Conservation (phyloP, 2,113 vertebrate species). For the Enhydra lutris region DNA sequence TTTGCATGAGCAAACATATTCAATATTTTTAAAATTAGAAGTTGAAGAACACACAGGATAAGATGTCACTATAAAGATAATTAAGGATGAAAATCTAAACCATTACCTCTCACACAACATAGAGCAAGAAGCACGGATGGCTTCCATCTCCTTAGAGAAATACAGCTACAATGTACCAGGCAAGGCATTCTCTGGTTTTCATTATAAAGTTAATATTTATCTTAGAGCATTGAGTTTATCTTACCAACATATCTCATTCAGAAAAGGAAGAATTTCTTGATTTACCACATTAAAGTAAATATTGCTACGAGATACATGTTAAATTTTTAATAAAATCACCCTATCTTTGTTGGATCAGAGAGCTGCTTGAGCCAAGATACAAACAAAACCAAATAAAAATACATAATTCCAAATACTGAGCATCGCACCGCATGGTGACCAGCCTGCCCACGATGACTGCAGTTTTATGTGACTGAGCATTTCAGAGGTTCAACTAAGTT, state of each 20-base stretch:
- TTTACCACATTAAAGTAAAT: slow-evolving; percentile 77
- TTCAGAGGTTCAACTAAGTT: slow-evolving; percentile 20
- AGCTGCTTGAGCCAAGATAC: slow-evolving; percentile 53
- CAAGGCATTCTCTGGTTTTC: slow-evolving; percentile 57
- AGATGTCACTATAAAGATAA: slow-evolving; percentile 56
- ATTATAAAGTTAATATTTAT: slow-evolving; percentile 80
- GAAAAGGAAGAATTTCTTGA: slow-evolving; percentile 74
- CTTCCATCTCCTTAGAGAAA: slow-evolving; percentile 64
- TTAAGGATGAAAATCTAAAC: slow-evolving; percentile 71
- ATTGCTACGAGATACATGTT: slow-evolving; percentile 72
- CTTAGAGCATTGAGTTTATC: slow-evolving; percentile 73
- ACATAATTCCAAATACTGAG: not conserved
- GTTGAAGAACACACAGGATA: slow-evolving; percentile 24
- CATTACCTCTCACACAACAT: slow-evolving; percentile 41
- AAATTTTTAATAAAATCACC: slow-evolving; percentile 76
- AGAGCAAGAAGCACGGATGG: not conserved
- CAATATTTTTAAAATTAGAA: slow-evolving; percentile 69
- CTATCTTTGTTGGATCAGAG: slow-evolving; percentile 69
- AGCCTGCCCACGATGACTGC: not conserved
- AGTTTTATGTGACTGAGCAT: not conserved
- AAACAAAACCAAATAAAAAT: slow-evolving; percentile 71
- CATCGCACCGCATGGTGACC: not conserved
- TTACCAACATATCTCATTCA: slow-evolving; percentile 74
- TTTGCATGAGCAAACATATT: slow-evolving; percentile 50
- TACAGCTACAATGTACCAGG: slow-evolving; percentile 48